Evolutionary conservation across 2,113 vertebrate genomes (phyloP).

Genomic region (Tychaedon coryphoeus): DNA sequence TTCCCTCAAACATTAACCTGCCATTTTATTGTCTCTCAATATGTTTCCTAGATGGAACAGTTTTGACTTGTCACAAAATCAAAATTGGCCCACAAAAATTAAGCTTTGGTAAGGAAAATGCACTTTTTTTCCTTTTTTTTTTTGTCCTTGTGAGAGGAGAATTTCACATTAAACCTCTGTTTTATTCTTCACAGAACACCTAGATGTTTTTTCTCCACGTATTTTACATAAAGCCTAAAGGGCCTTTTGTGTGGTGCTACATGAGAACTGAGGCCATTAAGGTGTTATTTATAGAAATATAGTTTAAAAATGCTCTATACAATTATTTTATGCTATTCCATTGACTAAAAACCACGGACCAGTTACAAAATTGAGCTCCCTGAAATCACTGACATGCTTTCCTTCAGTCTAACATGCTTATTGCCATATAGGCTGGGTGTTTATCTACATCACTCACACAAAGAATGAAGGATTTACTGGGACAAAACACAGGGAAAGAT

Average conservation of each 20-base stretch:
- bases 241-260: not conserved
- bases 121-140: no score
- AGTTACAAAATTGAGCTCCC: not conserved
- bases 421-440: not conserved
- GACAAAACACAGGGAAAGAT: not conserved
- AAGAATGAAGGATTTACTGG: not conserved
- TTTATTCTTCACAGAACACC: not conserved
- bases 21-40: slow-evolving; percentile 52
- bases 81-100: not conserved
- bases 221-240: not conserved
- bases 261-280: not conserved
- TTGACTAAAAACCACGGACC: not conserved
- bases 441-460: not conserved
- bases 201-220: not conserved
- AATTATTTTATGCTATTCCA: not conserved
- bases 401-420: not conserved
- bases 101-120: not conserved
- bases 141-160: not conserved
- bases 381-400: not conserved
- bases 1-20: slow-evolving; percentile 58
- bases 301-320: not conserved
- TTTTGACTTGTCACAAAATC: slow-evolving; percentile 27
- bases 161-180: not conserved
- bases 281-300: not conserved
- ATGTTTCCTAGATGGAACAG: not conserved